These are phyloP conservation scores for Pammene aurita DNA, from an alignment of 2,888 invertebrate species.

Conservation along the genomic window DNA sequence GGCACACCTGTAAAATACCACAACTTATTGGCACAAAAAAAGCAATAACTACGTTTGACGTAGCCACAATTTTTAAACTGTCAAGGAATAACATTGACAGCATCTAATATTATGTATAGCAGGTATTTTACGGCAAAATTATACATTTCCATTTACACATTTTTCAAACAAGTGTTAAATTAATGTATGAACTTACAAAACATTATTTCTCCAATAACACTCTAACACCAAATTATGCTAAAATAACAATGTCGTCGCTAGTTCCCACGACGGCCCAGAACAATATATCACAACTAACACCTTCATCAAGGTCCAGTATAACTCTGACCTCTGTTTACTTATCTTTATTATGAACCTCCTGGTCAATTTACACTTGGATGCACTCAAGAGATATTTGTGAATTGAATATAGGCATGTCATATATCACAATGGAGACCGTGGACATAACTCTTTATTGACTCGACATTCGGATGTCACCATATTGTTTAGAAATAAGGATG, in stretches of 20 bases:
- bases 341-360: neutral
- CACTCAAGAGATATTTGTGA: neutral
- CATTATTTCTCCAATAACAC: conserved; percentile 3
- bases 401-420: conserved; percentile 36
- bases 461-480: conserved; percentile 42
- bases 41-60: too few relatives aligned
- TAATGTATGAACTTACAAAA: neutral
- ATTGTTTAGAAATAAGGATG: conserved; percentile 10
- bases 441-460: conserved; percentile 52
- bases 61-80: too few relatives aligned
- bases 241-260: conserved; percentile 18
- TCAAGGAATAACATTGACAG: too few relatives aligned
- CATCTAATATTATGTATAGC: too few relatives aligned
- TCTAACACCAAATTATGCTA: conserved; percentile 35
- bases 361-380: neutral
- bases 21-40: too few relatives aligned
- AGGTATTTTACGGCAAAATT: too few relatives aligned
- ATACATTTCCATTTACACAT: too few relatives aligned
- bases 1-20: too few relatives aligned
- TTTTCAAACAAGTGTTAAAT: too few relatives aligned
- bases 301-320: neutral
- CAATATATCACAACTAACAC: conserved; percentile 49
- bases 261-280: conserved; percentile 49
- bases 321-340: neutral
- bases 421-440: conserved; percentile 51